These are phyloP conservation scores for Acromyrmex echinatior DNA, from an alignment of 1,140 invertebrate genomes.

Conservation along the genomic window DNA sequence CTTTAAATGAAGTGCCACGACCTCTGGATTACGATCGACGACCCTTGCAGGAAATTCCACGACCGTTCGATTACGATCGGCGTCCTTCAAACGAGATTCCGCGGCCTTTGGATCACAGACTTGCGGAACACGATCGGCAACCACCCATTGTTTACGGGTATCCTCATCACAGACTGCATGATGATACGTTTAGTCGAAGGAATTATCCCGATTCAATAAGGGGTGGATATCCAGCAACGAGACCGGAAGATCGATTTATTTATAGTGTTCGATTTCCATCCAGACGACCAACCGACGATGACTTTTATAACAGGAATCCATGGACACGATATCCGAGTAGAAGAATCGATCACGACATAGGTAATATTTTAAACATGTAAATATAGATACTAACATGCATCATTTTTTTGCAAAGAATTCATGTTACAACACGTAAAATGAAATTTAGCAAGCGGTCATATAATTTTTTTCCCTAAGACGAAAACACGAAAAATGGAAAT, in stretches of 20 bases:
- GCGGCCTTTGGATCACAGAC: conserved; percentile 51
- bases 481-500: no score
- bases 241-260: conserved; percentile 19
- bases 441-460: no score
- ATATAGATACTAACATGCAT: not conserved
- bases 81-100: conserved; percentile 56
- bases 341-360: conserved; percentile 67
- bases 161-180: not conserved
- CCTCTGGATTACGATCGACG: conserved; percentile 60
- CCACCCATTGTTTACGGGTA: not conserved
- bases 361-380: conserved; percentile 46
- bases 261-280: conserved; percentile 38
- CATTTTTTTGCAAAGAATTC: not conserved
- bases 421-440: not conserved
- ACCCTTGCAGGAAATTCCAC: conserved; percentile 42
- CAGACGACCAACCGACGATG: conserved; percentile 38
- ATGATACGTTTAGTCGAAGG: conserved; percentile 27
- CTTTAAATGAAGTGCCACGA: conserved; percentile 33
- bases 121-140: conserved; percentile 42
- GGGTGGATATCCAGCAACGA: conserved; percentile 4
- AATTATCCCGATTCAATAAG: conserved; percentile 12
- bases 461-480: no score
- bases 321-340: conserved; percentile 68
- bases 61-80: conserved; percentile 46
- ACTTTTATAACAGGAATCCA: conserved; percentile 34